These are phyloP conservation scores for Cyclura pinguis DNA, from an alignment of 2,797 vertebrate genomes.

Conservation along the genomic window DNA sequence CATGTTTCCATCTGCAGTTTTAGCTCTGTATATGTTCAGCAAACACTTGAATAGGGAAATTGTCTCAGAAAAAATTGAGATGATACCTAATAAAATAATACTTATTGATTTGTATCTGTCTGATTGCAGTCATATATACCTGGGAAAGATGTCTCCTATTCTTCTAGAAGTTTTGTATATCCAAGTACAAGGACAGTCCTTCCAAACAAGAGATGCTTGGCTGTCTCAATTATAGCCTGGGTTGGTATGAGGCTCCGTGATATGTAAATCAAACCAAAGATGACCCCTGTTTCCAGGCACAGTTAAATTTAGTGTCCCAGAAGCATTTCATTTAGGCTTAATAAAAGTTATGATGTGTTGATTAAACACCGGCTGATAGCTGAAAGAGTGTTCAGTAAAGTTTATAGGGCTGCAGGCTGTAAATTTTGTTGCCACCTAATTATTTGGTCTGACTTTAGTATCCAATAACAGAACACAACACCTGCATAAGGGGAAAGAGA, in stretches of 20 bases:
- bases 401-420: constrained; percentile 71
- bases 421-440: constrained; percentile 74
- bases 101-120: too few species aligned
- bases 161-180: background rate
- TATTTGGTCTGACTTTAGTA: constrained; percentile 69
- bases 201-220: constrained; percentile 35
- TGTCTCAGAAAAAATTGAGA: too few species aligned
- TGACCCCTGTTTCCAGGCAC: constrained; percentile 68
- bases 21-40: too few species aligned
- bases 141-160: background rate
- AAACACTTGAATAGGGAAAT: too few species aligned
- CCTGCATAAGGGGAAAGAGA: constrained; percentile 1
- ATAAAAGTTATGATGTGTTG: constrained; percentile 79
- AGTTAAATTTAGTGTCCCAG: constrained; percentile 77
- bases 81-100: too few species aligned
- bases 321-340: constrained; percentile 73
- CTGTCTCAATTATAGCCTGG: constrained; percentile 36
- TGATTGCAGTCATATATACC: background rate
- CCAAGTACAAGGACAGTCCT: background rate
- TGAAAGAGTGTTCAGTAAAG: constrained; percentile 73
- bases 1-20: too few species aligned
- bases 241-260: constrained; percentile 52
- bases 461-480: constrained; percentile 62
- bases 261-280: constrained; percentile 76
- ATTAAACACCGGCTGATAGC: constrained; percentile 77